Evolutionary conservation across 2,888 invertebrate genomes (phyloP).

Genomic region (Blera fallax): DNA sequence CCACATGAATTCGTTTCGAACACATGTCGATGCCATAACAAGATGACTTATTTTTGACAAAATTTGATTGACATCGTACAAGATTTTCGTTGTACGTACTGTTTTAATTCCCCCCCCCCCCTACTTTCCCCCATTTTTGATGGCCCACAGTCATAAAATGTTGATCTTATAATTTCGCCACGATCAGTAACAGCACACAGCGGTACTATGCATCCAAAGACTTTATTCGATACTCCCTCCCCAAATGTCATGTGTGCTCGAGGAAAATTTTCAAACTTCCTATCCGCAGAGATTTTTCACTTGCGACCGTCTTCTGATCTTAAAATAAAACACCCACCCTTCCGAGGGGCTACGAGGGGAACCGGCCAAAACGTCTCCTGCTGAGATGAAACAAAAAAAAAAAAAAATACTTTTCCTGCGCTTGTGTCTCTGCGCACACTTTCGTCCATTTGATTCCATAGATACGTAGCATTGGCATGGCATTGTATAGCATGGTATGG

Average conservation of each 20-base stretch:
- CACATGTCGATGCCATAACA: slow-evolving; percentile 15
- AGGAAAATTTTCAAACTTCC: not conserved
- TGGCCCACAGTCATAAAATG: slow-evolving; percentile 29
- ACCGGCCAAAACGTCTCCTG: slow-evolving; percentile 58
- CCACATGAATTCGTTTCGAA: not conserved
- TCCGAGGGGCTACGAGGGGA: slow-evolving; percentile 21
- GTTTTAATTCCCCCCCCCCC: not conserved
- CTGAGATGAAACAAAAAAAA: slow-evolving; percentile 62
- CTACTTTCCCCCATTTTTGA: not conserved
- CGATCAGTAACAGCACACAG: slow-evolving; percentile 15
- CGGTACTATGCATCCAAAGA: slow-evolving; percentile 10
- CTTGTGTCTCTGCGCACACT: slow-evolving; percentile 67
- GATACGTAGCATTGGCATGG: slow-evolving; percentile 15
- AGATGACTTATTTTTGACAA: slow-evolving; percentile 30
- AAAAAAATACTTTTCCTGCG: slow-evolving; percentile 46
- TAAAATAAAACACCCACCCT: slow-evolving; percentile 57
- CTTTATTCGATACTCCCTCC: not conserved
- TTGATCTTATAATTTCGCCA: slow-evolving; percentile 45
- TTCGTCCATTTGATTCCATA: slow-evolving; percentile 36
- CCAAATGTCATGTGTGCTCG: not conserved
- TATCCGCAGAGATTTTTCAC: not conserved
- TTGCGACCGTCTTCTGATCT: slow-evolving; percentile 32
- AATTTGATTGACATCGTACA: slow-evolving; percentile 53
- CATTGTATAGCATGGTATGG: not conserved
- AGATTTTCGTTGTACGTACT: not conserved